phyloP scores from a whole-genome alignment of 2,113 vertebrate species.

The Takifugu flavidus region DNA sequence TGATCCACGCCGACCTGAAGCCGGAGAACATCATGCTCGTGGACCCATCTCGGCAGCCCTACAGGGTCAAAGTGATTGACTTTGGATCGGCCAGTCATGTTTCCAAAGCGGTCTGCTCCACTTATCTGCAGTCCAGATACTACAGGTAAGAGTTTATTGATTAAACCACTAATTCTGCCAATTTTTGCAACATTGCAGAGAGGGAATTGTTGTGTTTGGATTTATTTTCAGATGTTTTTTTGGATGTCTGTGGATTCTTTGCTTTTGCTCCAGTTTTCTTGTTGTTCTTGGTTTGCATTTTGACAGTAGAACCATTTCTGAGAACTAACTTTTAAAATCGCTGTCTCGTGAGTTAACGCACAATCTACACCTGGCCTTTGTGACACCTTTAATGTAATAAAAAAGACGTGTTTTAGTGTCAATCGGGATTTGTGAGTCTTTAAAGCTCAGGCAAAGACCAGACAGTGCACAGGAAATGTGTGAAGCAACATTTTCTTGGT shows the following conservation, averaged over 20 bases:
- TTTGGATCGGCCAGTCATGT: constrained; percentile 98
- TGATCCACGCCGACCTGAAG: constrained; percentile 98
- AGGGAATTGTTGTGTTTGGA: neutral
- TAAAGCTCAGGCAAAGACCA: constrained; percentile 1
- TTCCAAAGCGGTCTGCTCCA: constrained; percentile 98
- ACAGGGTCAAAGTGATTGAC: constrained; percentile 98
- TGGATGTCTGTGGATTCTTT: too few species aligned
- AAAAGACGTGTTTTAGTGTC: constrained; percentile 33
- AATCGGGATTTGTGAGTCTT: constrained; percentile 40
- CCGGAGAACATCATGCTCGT: constrained; percentile 99
- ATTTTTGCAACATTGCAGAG: neutral
- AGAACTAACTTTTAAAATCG: too few species aligned
- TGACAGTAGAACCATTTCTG: too few species aligned
- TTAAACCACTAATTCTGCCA: neutral
- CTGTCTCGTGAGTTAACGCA: too few species aligned
- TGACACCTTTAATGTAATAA: constrained; percentile 49
- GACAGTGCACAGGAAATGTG: constrained; percentile 40
- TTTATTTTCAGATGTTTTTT: too few species aligned
- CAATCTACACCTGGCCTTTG: neutral
- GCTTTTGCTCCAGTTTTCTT: too few species aligned
- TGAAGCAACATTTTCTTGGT: constrained; percentile 14
- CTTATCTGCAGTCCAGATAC: constrained; percentile 97
- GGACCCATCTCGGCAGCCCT: constrained; percentile 93
- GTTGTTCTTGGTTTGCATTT: too few species aligned
- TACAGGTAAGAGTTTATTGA: constrained; percentile 86